phyloP scores from a whole-genome alignment of 2,797 vertebrate genomes.

The Paguma larvata region DNA sequence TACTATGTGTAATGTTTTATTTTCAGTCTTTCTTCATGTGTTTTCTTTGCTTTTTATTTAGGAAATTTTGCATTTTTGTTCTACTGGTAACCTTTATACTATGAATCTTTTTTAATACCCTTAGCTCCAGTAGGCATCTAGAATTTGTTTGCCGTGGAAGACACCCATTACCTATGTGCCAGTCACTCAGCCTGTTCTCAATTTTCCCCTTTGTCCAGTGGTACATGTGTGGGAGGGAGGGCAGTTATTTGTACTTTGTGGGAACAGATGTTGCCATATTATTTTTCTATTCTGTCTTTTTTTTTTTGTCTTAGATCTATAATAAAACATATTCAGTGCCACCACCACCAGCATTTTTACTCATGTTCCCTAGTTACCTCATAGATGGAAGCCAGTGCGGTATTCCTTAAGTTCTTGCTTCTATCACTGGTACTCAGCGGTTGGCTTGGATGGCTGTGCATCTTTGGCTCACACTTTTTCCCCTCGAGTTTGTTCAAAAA shows the following conservation, averaged over 20 bases:
- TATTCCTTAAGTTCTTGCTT: neutral
- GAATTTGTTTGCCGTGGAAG: neutral
- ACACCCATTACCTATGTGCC: neutral
- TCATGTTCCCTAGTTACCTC: neutral
- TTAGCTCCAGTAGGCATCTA: neutral
- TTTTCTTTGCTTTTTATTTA: neutral
- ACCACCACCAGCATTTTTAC: neutral
- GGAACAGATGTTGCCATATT: neutral
- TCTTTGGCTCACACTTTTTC: neutral
- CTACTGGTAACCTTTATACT: neutral
- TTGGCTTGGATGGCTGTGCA: neutral
- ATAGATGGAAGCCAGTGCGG: neutral
- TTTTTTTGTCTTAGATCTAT: neutral
- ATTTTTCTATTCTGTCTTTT: neutral
- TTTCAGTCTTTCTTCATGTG: neutral
- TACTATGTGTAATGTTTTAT: neutral
- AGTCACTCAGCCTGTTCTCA: neutral
- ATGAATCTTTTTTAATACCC: neutral
- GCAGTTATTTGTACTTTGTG: neutral
- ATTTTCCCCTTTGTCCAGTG: neutral
- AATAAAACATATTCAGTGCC: neutral
- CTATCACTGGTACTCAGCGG: neutral
- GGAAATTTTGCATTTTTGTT: constrained; percentile 31
- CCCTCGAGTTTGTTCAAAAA: neutral
- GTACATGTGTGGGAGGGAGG: neutral